These are phyloP conservation scores for Stegodyphus mimosarum DNA, from an alignment of 1,140 invertebrate species.

Conservation along the genomic window DNA sequence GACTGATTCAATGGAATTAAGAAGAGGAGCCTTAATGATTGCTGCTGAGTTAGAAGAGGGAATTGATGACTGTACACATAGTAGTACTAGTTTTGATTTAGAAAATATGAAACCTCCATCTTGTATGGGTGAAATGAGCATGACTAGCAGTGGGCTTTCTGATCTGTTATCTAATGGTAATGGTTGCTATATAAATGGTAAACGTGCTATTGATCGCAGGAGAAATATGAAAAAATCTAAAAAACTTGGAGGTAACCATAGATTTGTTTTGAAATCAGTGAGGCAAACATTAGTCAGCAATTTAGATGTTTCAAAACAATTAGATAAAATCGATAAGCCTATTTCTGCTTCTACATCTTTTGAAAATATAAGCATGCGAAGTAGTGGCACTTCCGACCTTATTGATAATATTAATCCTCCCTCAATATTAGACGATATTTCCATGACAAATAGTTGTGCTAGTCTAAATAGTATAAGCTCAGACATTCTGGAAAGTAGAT, in stretches of 20 bases:
- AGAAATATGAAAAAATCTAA: slow-evolving; percentile 49
- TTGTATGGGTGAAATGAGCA: slow-evolving; percentile 70
- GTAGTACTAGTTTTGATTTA: slow-evolving; percentile 74
- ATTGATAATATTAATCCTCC: slow-evolving; percentile 82
- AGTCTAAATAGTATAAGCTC: slow-evolving; percentile 82
- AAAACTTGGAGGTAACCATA: slow-evolving; percentile 34
- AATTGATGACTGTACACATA: slow-evolving; percentile 67
- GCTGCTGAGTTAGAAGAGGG: slow-evolving; percentile 58
- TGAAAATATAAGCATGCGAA: slow-evolving; percentile 73
- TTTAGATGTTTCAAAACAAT: slow-evolving; percentile 33
- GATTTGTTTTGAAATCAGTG: slow-evolving; percentile 56
- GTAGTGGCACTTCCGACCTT: slow-evolving; percentile 74
- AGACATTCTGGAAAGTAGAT: slow-evolving; percentile 71
- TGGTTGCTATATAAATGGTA: slow-evolving; percentile 54
- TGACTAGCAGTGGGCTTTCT: slow-evolving; percentile 65
- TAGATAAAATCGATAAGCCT: slow-evolving; percentile 19
- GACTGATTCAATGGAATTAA: slow-evolving; percentile 70
- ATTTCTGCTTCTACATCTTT: slow-evolving; percentile 73
- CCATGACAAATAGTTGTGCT: slow-evolving; percentile 68
- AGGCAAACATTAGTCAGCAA: slow-evolving; percentile 36
- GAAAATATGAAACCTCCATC: slow-evolving; percentile 84
- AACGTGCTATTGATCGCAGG: slow-evolving; percentile 41
- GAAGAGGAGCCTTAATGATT: slow-evolving; percentile 69
- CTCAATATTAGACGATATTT: slow-evolving; percentile 73
- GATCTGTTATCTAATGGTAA: slow-evolving; percentile 62